Conservation (phyloP, 1,140 invertebrate species). For the Daktulosphaira vitifoliae region DNA sequence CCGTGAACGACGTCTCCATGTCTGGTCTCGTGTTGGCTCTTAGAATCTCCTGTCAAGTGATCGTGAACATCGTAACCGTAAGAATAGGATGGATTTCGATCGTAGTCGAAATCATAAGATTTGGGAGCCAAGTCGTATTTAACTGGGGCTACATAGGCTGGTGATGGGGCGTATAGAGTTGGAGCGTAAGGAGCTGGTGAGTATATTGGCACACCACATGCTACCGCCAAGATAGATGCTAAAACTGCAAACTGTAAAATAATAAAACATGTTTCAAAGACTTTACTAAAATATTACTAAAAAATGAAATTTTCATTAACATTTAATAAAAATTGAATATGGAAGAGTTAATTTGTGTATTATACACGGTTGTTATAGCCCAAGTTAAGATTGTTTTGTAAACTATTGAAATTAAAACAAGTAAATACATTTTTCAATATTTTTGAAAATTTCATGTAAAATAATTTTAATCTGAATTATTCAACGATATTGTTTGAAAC, state of each 20-base stretch:
- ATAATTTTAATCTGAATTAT: no score
- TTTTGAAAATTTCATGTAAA: no score
- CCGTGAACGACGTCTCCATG: slow-evolving; percentile 58
- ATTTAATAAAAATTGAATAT: no score
- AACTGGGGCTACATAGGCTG: slow-evolving; percentile 10
- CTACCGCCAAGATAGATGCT: background rate
- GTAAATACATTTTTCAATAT: no score
- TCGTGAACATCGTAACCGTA: slow-evolving; percentile 61
- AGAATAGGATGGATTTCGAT: slow-evolving; percentile 45
- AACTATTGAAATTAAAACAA: no score
- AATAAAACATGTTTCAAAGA: background rate
- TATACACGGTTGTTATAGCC: no score
- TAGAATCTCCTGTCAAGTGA: slow-evolving; percentile 56
- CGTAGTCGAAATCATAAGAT: slow-evolving; percentile 34
- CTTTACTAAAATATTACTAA: no score
- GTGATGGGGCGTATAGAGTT: background rate
- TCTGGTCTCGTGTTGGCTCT: slow-evolving; percentile 57
- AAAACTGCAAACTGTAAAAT: slow-evolving; percentile 1
- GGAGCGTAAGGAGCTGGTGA: background rate
- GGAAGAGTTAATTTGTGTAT: no score
- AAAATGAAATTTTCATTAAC: no score
- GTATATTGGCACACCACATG: slow-evolving; percentile 10
- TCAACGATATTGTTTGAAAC: no score
- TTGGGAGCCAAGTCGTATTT: background rate
- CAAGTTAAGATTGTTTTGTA: no score